phyloP scores from a whole-genome alignment of 2,888 invertebrate species.

The Caenorhabditis drosophilae region DNA sequence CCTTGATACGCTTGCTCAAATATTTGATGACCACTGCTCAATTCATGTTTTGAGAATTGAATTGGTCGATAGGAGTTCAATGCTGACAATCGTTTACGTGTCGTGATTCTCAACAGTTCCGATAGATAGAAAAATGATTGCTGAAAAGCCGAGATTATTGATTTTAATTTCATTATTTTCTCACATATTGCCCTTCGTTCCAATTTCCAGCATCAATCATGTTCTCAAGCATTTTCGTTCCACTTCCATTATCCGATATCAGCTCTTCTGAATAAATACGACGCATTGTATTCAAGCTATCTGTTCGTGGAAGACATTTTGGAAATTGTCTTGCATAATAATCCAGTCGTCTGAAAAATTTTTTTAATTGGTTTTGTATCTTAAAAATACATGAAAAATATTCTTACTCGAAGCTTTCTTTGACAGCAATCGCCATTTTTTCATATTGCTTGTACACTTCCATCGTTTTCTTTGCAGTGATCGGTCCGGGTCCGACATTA shows the following conservation, averaged over 20 bases:
- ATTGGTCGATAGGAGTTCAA: background rate
- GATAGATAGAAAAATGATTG: constrained; percentile 29
- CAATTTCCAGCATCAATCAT: constrained; percentile 37
- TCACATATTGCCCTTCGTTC: constrained; percentile 36
- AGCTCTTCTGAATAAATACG: constrained; percentile 22
- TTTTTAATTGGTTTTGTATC: background rate
- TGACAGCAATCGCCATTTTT: constrained; percentile 5
- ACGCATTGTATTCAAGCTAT: constrained; percentile 21
- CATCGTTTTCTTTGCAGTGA: background rate
- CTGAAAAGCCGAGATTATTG: too few species aligned
- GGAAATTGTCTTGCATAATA: constrained; percentile 9
- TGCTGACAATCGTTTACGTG: background rate
- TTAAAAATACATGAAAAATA: background rate
- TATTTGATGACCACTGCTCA: constrained; percentile 1
- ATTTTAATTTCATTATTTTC: background rate
- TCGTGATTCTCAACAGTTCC: constrained; percentile 18
- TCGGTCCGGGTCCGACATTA: background rate
- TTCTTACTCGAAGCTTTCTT: constrained; percentile 12
- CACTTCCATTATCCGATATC: constrained; percentile 7
- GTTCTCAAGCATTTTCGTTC: constrained; percentile 10
- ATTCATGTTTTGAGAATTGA: background rate
- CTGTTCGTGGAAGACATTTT: constrained; percentile 11
- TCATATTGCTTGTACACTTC: constrained; percentile 3
- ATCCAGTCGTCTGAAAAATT: constrained; percentile 21
- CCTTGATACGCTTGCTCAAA: constrained; percentile 16